phyloP scores from a whole-genome alignment of 92 coral and sea anemone genomes.

The Porites rus region DNA sequence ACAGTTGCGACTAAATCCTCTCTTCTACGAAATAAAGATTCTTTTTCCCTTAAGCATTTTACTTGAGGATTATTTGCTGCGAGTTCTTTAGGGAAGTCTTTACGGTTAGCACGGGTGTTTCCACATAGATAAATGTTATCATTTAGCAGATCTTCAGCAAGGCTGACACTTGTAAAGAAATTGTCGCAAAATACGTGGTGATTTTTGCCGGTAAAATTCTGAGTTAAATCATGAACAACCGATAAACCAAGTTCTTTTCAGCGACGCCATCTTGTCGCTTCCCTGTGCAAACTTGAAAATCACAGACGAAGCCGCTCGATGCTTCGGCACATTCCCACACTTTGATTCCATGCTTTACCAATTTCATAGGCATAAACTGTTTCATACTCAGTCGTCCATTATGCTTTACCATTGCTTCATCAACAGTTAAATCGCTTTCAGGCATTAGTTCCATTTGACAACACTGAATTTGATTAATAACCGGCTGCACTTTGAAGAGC shows the following conservation, averaged over 20 bases:
- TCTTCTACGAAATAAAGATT: constrained; percentile 28
- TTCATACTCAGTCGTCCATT: constrained; percentile 23
- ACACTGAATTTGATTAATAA: constrained; percentile 5
- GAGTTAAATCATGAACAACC: constrained; percentile 25
- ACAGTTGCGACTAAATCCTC: constrained; percentile 41
- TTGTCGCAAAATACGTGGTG: constrained; percentile 30
- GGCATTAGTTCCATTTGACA: constrained; percentile 22
- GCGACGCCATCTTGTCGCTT: constrained; percentile 27
- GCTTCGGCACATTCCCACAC: constrained; percentile 40
- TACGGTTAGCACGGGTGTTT: constrained; percentile 33
- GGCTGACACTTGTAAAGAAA: constrained; percentile 19
- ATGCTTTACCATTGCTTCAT: constrained; percentile 29
- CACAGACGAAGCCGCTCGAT: constrained; percentile 30
- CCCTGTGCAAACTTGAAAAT: constrained; percentile 40
- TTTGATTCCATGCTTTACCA: constrained; percentile 23
- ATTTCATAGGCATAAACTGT: constrained; percentile 36
- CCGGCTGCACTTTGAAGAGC: constrained; percentile 45
- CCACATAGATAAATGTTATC: constrained; percentile 34
- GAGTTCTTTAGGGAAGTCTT: constrained; percentile 20
- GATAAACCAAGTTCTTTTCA: constrained; percentile 34
- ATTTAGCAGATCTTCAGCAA: constrained; percentile 39
- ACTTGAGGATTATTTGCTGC: not conserved
- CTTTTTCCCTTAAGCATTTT: constrained; percentile 32
- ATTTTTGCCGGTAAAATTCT: constrained; percentile 8
- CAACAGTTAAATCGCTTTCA: constrained; percentile 5